Base-by-base conservation (phyloP, 1,140 invertebrate genomes). In the Camponotus floridanus region DNA sequence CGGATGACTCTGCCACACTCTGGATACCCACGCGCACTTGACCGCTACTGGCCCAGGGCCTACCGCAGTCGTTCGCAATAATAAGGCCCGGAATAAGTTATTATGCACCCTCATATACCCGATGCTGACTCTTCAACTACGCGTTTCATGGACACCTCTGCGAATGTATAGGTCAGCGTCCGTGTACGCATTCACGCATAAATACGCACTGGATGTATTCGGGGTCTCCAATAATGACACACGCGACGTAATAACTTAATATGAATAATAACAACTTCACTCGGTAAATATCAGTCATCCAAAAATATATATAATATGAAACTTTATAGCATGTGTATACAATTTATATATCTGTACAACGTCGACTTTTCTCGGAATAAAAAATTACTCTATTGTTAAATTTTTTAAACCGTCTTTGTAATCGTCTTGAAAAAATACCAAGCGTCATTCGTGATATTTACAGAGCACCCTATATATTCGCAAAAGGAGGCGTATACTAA, bases 81-180 rank as follows among this genome's bases (percentile, higher is more conserved):
- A 94, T 92, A 93, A 93, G 91, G 64, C 88, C 89, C 87, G 86
- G 90, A 93, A 92, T 93, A 93, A 92, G 92, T 93, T 94, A 93
- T 93, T 93, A 94, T 92, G 90, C 91, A 91, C 84, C 85, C 88
- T 83, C 87, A 13, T 45, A 85, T 90, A 89, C 81, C 86, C 76
- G 89, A 92, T 83, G 83, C 85, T 90, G 88, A 91, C 87, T 88
- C 87, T 88, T 90, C 90, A 48, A 71, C 68, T 15, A 15, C 74
- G 76, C 79, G 80, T 68, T 13, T 80, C 78, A 80, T 36, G 36
- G n/a, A 73, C 67, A 45, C 18, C 31, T 31, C 15, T n/a, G 39
- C 55, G 51, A 33, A 9, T 31, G 68, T 48, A 31, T 45, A 15
- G 15, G 11, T 61, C 6, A 21, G 45, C 36, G 33, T 26, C 62